A percentile compares a stretch with the other conserved stretches of the same genome.
These are phyloP conservation scores for Todiramphus chloris DNA, from an alignment of 2,113 vertebrate species.

Conservation along the genomic window DNA sequence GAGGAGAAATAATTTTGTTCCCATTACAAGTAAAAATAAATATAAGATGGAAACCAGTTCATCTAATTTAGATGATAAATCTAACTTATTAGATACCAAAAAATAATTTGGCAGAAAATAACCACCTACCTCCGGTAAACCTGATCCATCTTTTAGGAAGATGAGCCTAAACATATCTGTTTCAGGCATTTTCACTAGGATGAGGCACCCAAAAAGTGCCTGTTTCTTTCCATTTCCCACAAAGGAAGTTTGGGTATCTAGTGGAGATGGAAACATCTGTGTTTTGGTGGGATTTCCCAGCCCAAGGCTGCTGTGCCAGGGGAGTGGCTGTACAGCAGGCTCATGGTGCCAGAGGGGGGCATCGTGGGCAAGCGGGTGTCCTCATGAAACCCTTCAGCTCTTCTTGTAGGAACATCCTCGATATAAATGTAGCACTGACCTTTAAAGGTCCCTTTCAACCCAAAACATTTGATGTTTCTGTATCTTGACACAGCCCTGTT, in stretches of 20 bases:
- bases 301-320: neutral
- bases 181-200: neutral
- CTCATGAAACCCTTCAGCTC: neutral
- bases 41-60: neutral
- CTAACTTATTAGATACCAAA: neutral
- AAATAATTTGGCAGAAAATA: neutral
- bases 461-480: neutral
- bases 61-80: neutral
- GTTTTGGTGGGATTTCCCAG: neutral
- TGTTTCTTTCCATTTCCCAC: neutral
- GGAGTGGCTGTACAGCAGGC: neutral
- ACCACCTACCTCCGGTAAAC: neutral
- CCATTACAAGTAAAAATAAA: neutral
- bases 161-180: neutral
- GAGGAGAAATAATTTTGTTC: neutral
- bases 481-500: neutral
- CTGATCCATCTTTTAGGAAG: neutral
- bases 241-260: neutral
- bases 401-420: neutral
- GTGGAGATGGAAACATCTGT: neutral
- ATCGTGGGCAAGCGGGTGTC: neutral
- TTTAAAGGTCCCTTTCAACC: neutral
- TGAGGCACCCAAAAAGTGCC: neutral
- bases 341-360: neutral
- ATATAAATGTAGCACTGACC: neutral